A percentile compares a stretch with the other conserved stretches of the same genome.
Conservation (phyloP, 2,113 vertebrate genomes). For the Aptenodytes patagonicus region DNA sequence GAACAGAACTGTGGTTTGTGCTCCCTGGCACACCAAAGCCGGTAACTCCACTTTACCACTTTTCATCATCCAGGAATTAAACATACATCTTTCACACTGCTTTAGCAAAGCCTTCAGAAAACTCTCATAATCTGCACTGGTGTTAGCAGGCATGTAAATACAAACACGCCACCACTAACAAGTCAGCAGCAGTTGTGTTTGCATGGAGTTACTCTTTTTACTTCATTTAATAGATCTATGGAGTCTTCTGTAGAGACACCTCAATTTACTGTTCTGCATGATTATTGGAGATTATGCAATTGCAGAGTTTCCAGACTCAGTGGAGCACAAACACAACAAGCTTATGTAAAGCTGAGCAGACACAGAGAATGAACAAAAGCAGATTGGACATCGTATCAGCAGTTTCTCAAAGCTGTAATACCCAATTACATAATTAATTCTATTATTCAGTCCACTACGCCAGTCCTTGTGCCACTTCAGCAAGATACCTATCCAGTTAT, state of each 20-base stretch:
- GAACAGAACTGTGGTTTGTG: neutral
- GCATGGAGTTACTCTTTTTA: neutral
- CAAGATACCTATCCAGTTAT: neutral
- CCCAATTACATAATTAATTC: neutral
- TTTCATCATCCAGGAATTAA: neutral
- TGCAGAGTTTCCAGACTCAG: neutral
- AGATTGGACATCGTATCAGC: neutral
- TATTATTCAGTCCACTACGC: neutral
- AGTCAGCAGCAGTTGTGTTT: neutral
- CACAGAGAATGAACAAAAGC: neutral
- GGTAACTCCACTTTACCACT: neutral
- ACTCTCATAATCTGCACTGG: neutral
- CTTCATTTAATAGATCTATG: neutral
- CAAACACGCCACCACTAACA: neutral
- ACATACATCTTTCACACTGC: neutral
- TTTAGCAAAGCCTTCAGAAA: neutral
- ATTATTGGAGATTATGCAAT: neutral
- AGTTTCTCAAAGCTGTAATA: neutral
- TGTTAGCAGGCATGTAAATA: neutral
- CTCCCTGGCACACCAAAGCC: neutral
- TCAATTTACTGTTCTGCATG: neutral
- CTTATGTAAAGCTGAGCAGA: neutral
- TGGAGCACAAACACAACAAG: neutral
- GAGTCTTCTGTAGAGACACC: neutral
- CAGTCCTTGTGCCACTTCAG: neutral